phyloP scores from a whole-genome alignment of 2,888 invertebrate species.

The Ephialtes manifestator region DNA sequence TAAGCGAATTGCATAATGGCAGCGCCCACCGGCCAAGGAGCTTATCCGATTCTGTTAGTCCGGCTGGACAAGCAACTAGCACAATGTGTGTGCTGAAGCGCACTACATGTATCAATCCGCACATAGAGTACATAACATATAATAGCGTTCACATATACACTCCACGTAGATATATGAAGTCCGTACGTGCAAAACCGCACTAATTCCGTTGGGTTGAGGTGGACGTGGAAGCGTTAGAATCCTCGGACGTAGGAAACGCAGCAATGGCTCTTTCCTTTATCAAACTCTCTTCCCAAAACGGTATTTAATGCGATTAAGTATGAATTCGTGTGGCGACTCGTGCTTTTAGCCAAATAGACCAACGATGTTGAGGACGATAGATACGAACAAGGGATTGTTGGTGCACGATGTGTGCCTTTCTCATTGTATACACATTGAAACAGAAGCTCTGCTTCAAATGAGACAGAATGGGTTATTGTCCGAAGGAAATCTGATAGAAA shows the following conservation, averaged over 20 bases:
- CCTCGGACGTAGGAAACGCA: slow-evolving; percentile 62
- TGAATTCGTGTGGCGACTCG: slow-evolving; percentile 73
- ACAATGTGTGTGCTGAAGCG: slow-evolving; percentile 71
- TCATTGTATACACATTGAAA: slow-evolving; percentile 20
- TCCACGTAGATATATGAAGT: slow-evolving; percentile 52
- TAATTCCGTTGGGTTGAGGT: slow-evolving; percentile 51
- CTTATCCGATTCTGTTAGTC: slow-evolving; percentile 74
- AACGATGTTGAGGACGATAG: slow-evolving; percentile 69
- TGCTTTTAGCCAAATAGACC: slow-evolving; percentile 82
- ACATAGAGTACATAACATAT: slow-evolving; percentile 27
- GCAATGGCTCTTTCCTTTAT: slow-evolving; percentile 61
- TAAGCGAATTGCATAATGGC: slow-evolving; percentile 77
- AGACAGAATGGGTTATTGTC: slow-evolving; percentile 42
- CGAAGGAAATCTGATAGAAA: not conserved
- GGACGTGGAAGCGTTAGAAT: slow-evolving; percentile 43
- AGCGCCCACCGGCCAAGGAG: slow-evolving; percentile 64
- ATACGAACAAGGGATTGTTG: slow-evolving; percentile 1
- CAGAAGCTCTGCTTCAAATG: not conserved
- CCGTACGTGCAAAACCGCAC: slow-evolving; percentile 65
- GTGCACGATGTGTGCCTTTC: not conserved
- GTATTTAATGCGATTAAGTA: slow-evolving; percentile 80
- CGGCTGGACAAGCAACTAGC: slow-evolving; percentile 70
- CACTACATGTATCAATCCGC: slow-evolving; percentile 64
- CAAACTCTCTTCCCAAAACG: slow-evolving; percentile 52
- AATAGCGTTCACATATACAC: slow-evolving; percentile 52